These are phyloP conservation scores for Ypsolopha sequella DNA, from an alignment of 2,888 invertebrate genomes.

Conservation along the genomic window DNA sequence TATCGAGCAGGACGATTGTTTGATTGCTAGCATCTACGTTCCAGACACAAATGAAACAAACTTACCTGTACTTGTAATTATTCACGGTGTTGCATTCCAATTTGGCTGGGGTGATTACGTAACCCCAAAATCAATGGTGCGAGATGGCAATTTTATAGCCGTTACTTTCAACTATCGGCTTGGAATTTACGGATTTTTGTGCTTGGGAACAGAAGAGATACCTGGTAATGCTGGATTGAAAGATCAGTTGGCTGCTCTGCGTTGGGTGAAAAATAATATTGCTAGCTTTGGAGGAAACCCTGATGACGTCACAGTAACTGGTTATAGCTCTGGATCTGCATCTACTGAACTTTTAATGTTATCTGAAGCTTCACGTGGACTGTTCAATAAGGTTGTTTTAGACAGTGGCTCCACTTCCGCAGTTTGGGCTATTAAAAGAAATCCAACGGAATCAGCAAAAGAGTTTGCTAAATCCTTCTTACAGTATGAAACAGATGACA, in stretches of 20 bases:
- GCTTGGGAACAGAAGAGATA: constrained; percentile 23
- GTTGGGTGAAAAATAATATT: background rate
- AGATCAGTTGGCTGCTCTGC: constrained; percentile 13
- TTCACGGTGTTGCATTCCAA: background rate
- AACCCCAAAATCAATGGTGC: background rate
- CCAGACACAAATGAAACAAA: background rate
- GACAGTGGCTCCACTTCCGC: constrained; percentile 30
- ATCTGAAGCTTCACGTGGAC: constrained; percentile 27
- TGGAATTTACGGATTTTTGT: constrained; percentile 9
- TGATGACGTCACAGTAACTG: constrained; percentile 34
- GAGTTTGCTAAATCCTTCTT: constrained; percentile 20
- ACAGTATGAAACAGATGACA: constrained; percentile 22
- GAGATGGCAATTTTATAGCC: background rate
- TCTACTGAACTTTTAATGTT: constrained; percentile 33
- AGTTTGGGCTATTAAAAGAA: constrained; percentile 23
- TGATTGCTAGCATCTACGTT: background rate
- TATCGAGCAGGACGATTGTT: background rate
- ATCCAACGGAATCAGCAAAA: constrained; percentile 33
- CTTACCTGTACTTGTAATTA: background rate
- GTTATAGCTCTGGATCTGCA: constrained; percentile 36
- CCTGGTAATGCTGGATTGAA: constrained; percentile 13
- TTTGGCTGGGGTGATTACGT: background rate
- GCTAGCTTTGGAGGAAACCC: constrained; percentile 38
- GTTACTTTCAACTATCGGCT: constrained; percentile 16
- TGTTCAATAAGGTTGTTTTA: constrained; percentile 35